Conservation (phyloP, 2,797 vertebrate species). For the Luscinia megarhynchos region DNA sequence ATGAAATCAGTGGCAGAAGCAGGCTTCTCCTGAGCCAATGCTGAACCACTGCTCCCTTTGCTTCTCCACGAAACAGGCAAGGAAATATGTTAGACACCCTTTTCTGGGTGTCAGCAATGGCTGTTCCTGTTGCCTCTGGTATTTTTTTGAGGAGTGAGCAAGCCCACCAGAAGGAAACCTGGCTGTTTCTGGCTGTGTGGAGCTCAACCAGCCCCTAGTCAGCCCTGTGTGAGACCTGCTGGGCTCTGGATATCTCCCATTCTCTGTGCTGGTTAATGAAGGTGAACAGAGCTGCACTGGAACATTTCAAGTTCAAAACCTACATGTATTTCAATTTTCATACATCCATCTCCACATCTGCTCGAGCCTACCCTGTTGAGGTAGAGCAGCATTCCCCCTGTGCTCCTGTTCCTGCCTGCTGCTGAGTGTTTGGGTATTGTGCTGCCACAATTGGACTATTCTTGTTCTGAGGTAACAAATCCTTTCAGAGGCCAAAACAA, state of each 20-base stretch:
- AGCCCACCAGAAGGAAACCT: neutral
- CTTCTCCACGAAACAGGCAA: neutral
- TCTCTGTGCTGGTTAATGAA: neutral
- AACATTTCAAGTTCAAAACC: neutral
- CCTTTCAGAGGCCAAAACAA: neutral
- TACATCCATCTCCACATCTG: neutral
- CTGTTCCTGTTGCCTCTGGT: neutral
- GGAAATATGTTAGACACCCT: neutral
- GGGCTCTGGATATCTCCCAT: neutral
- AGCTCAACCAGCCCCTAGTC: accelerated
- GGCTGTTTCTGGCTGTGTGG: neutral
- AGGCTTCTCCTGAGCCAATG: neutral
- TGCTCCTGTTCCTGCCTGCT: neutral
- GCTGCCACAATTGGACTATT: neutral
- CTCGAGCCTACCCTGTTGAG: accelerated
- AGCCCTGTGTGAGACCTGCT: neutral
- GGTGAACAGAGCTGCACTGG: neutral
- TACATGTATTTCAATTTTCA: neutral
- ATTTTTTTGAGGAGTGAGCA: neutral
- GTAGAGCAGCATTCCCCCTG: neutral
- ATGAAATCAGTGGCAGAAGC: neutral
- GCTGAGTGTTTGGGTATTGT: neutral
- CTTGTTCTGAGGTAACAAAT: neutral
- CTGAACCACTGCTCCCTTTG: neutral
- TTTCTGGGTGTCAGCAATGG: neutral